Percentiles rank a stretch among this genome's conserved stretches.
These are phyloP conservation scores for Calycopis cecrops DNA, from an alignment of 1,140 invertebrate species.

Conservation along the genomic window DNA sequence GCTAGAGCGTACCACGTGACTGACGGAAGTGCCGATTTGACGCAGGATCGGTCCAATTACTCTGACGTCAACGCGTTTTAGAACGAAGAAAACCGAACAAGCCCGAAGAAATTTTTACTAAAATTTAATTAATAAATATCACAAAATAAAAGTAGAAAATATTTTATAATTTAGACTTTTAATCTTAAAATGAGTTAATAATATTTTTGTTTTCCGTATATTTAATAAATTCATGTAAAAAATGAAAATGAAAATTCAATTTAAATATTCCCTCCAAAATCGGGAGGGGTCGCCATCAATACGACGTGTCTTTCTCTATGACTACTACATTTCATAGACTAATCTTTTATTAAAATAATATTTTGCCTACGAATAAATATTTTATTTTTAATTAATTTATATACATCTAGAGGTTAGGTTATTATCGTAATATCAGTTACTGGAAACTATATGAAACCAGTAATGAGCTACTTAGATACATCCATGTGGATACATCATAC, in stretches of 20 bases:
- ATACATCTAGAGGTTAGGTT: too few species aligned
- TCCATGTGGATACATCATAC: too few species aligned
- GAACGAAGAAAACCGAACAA: conserved; percentile 54
- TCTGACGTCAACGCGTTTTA: conserved; percentile 67
- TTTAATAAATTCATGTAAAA: not conserved
- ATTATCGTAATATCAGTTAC: too few species aligned
- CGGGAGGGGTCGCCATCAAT: conserved; percentile 66
- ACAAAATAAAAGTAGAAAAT: conserved; percentile 8
- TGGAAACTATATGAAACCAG: too few species aligned
- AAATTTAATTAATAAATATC: conserved; percentile 20
- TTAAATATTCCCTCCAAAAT: conserved; percentile 57
- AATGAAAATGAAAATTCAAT: conserved; percentile 12
- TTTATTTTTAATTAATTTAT: too few species aligned
- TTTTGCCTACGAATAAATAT: too few species aligned
- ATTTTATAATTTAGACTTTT: not conserved
- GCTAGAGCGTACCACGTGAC: conserved; percentile 75
- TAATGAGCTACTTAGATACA: too few species aligned
- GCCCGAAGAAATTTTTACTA: conserved; percentile 40
- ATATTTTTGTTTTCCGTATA: not conserved
- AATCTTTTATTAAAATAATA: not conserved
- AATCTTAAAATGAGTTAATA: not conserved
- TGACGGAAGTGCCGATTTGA: conserved; percentile 68
- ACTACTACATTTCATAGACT: conserved; percentile 29
- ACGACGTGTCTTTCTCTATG: conserved; percentile 61
- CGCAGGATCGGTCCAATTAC: conserved; percentile 64